phyloP scores from a whole-genome alignment of 2,797 vertebrate species.

The Notolepis coatsorum region DNA sequence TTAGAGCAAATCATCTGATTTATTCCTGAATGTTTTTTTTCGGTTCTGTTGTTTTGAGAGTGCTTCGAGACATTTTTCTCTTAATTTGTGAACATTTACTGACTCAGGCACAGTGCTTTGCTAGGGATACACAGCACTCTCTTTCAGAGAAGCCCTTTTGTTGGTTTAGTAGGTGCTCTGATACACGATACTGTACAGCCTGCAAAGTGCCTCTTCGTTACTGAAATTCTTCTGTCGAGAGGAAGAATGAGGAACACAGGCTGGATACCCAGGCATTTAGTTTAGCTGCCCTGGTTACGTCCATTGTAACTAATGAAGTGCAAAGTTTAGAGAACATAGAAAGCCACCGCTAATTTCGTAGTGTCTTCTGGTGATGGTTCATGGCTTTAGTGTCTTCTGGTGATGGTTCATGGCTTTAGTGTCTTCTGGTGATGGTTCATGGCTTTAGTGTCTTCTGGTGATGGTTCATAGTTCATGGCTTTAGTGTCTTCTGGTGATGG shows the following conservation, averaged over 20 bases:
- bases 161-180: conserved; percentile 33
- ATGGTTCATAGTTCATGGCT: too few species aligned
- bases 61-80: too few species aligned
- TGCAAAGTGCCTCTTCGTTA: conserved; percentile 34
- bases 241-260: conserved; percentile 22
- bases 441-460: too few species aligned
- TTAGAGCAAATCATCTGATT: too few species aligned
- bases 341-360: conserved; percentile 14
- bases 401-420: too few species aligned
- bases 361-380: conserved; percentile 5
- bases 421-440: too few species aligned
- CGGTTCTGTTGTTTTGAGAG: neutral
- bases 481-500: too few species aligned
- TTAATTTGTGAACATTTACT: conserved; percentile 15
- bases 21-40: conserved; percentile 3
- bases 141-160: conserved; percentile 19
- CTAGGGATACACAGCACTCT: neutral
- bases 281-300: conserved; percentile 19
- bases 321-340: conserved; percentile 26
- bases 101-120: conserved; percentile 25
- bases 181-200: conserved; percentile 32
- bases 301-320: conserved; percentile 46
- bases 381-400: too few species aligned
- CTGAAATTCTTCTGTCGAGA: conserved; percentile 65
- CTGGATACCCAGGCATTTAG: conserved; percentile 65